Evolutionary conservation across 30 jellyfish, hydroid and myxozoan species (phyloP).

Genomic region (Turritopsis rubra): DNA sequence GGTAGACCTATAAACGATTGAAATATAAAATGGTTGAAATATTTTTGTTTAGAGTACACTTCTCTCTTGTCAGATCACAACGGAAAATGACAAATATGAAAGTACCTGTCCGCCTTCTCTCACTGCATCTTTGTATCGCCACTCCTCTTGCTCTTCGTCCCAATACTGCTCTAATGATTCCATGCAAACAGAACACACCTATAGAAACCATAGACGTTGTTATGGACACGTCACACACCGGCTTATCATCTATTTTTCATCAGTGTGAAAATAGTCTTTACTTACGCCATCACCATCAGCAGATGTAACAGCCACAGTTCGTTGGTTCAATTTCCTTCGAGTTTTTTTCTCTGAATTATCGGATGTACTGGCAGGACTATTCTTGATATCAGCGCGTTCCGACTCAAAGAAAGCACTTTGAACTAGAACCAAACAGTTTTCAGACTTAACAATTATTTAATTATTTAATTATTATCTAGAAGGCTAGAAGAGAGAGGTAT

Average conservation of each 20-base stretch:
- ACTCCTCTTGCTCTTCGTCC: slow-evolving; percentile 92
- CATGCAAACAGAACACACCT: slow-evolving; percentile 77
- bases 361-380: neutral
- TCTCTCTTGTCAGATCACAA: too few relatives aligned
- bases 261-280: neutral
- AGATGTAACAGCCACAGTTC: slow-evolving; percentile 16
- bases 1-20: slow-evolving; percentile 33
- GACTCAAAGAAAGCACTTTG: slow-evolving; percentile 34
- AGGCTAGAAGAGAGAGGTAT: too few relatives aligned
- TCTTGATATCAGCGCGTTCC: slow-evolving; percentile 14
- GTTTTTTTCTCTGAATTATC: neutral
- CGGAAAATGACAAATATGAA: neutral
- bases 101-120: slow-evolving; percentile 64
- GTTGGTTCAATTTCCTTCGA: neutral
- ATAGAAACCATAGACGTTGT: neutral
- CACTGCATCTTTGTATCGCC: slow-evolving; percentile 82
- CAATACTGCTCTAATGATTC: slow-evolving; percentile 91
- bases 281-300: slow-evolving; percentile 30
- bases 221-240: neutral
- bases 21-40: neutral
- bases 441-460: neutral
- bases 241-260: neutral
- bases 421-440: neutral
- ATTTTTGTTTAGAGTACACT: too few relatives aligned
- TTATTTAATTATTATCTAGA: neutral